A percentile compares a stretch with the other conserved stretches of the same genome.
Conservation (phyloP, 2,113 vertebrate species). For the Collichthys lucidus region DNA sequence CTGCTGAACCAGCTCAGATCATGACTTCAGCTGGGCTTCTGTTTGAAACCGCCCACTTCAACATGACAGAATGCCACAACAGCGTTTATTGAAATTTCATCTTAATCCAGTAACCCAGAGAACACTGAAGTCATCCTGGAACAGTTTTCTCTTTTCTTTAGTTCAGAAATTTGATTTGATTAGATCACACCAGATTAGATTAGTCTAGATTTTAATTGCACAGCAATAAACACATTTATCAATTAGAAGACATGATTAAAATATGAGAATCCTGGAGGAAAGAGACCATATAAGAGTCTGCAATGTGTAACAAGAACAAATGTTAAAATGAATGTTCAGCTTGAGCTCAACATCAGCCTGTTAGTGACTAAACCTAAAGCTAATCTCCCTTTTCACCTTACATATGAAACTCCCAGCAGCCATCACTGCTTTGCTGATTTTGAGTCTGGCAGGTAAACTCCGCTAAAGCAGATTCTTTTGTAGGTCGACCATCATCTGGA, state of each 20-base stretch:
- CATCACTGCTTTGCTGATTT: neutral
- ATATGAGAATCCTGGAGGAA: neutral
- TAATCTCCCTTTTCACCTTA: neutral
- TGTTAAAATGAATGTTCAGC: no score
- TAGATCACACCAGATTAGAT: slow-evolving; percentile 4
- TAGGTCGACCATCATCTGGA: slow-evolving; percentile 59
- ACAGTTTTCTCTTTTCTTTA: neutral
- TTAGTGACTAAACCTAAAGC: neutral
- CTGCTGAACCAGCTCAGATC: slow-evolving; percentile 13
- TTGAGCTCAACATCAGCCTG: no score
- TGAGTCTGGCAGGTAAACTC: slow-evolving; percentile 29
- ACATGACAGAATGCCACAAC: slow-evolving; percentile 23
- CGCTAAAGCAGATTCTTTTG: slow-evolving; percentile 35
- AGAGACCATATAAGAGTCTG: no score
- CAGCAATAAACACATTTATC: no score
- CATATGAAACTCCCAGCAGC: neutral
- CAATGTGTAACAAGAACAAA: neutral
- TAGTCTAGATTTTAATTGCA: no score
- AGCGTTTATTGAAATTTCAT: slow-evolving; percentile 1
- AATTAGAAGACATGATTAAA: neutral
- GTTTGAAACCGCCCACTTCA: slow-evolving; percentile 19
- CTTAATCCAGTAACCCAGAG: neutral
- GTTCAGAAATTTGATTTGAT: slow-evolving; percentile 19
- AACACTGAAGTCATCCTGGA: slow-evolving; percentile 8
- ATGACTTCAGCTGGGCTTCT: neutral